A percentile compares a stretch with the other conserved stretches of the same genome.
Conservation (phyloP, 2,797 vertebrate species). For the Sebastes nivosus region DNA sequence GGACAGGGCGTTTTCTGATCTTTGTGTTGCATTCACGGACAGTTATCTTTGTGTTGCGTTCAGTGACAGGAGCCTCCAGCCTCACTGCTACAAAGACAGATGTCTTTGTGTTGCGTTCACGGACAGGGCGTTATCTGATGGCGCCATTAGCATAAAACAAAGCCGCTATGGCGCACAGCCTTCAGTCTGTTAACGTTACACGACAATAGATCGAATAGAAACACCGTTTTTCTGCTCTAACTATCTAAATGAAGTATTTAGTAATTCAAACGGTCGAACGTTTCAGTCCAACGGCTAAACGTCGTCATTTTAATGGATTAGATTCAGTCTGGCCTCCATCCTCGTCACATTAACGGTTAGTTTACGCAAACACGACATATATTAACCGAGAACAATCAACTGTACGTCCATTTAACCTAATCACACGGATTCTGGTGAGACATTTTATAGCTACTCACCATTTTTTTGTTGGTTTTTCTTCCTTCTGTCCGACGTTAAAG, state of each 20-base stretch:
- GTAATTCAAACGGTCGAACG: neutral
- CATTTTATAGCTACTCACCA: conserved; percentile 52
- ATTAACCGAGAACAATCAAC: neutral
- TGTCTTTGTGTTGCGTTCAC: neutral
- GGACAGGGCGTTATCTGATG: neutral
- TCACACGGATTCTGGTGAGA: too few species aligned
- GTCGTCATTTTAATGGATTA: neutral
- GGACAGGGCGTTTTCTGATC: too few species aligned
- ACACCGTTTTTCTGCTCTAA: too few species aligned
- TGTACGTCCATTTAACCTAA: too few species aligned
- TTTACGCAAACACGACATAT: neutral
- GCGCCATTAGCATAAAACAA: neutral
- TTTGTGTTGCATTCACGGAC: too few species aligned
- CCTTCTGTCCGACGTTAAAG: conserved; percentile 68
- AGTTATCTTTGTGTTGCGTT: too few species aligned
- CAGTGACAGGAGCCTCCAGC: neutral
- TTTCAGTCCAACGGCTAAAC: neutral
- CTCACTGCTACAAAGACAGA: neutral
- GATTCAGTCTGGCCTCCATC: neutral
- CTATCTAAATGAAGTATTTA: neutral
- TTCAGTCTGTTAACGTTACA: too few species aligned
- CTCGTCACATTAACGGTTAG: neutral
- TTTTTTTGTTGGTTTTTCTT: conserved; percentile 35
- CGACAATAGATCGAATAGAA: too few species aligned
- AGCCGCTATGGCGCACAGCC: neutral